phyloP scores from a whole-genome alignment of 2,888 invertebrate species.

The Octodonta nipae region DNA sequence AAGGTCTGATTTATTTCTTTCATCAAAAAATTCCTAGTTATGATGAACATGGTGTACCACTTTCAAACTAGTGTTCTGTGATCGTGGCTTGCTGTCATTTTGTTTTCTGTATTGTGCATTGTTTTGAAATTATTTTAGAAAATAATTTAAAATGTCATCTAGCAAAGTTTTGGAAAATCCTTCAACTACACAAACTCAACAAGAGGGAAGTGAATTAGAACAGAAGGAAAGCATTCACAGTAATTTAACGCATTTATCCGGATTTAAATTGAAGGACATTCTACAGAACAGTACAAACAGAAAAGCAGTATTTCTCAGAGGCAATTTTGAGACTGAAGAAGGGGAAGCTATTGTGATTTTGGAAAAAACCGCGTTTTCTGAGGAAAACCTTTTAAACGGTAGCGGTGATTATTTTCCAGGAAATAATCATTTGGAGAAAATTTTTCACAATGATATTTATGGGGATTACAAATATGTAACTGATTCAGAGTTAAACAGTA shows the following conservation, averaged over 20 bases:
- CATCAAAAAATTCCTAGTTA: no score
- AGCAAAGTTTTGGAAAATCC: no score
- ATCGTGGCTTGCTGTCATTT: no score
- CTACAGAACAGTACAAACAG: conserved; percentile 58
- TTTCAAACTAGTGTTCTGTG: no score
- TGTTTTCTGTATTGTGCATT: no score
- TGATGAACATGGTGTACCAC: no score
- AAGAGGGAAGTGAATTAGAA: no score
- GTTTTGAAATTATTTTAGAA: no score
- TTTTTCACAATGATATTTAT: conserved; percentile 74
- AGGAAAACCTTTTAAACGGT: conserved; percentile 42
- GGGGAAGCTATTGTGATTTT: conserved; percentile 59
- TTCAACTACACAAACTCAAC: no score
- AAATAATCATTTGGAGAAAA: conserved; percentile 45
- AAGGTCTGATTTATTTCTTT: no score
- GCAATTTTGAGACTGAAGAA: conserved; percentile 48
- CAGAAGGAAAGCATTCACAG: conserved; percentile 23
- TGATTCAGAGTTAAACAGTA: conserved; percentile 42
- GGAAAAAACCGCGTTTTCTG: conserved; percentile 70
- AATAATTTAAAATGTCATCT: no score
- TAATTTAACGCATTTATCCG: conserved; percentile 41
- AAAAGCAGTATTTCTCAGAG: conserved; percentile 59
- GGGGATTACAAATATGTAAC: conserved; percentile 64
- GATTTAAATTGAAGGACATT: conserved; percentile 53
- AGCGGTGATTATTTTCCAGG: conserved; percentile 45